A percentile compares a stretch with the other conserved stretches of the same genome.
phyloP scores from a whole-genome alignment of 1,140 invertebrate genomes.

The Papilio helenus region DNA sequence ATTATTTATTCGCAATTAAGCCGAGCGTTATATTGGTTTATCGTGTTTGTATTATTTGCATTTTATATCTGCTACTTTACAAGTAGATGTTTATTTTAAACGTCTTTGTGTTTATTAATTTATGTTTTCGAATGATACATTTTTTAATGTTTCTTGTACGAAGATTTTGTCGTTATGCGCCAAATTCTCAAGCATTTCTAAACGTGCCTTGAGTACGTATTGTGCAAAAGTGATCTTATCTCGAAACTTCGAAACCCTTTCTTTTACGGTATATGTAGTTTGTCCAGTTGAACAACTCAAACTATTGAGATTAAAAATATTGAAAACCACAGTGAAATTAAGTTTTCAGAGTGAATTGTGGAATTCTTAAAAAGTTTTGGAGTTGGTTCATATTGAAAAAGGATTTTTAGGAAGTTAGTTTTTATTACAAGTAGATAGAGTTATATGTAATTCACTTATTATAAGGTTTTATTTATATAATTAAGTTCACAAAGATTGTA shows the following conservation, averaged over 20 bases:
- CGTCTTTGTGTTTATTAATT: no score
- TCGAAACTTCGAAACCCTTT: background rate
- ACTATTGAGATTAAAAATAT: no score
- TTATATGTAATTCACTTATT: no score
- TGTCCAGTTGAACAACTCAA: background rate
- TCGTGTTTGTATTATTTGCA: background rate
- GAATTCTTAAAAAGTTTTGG: no score
- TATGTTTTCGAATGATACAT: background rate
- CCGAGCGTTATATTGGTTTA: background rate
- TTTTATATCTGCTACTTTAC: background rate
- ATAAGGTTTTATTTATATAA: no score
- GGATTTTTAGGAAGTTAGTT: no score
- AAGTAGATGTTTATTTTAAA: no score
- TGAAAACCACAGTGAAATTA: no score
- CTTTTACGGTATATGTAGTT: background rate
- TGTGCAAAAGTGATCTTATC: constrained; percentile 6
- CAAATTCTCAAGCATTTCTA: background rate
- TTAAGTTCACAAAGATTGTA: no score
- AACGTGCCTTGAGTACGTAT: constrained; percentile 19
- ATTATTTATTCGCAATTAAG: constrained; percentile 20
- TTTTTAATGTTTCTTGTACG: background rate
- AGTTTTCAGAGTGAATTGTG: no score
- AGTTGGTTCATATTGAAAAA: no score
- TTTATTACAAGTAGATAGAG: no score
- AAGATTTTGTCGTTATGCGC: background rate